These are phyloP conservation scores for Ostrea denselamellosa DNA, from an alignment of 1,140 invertebrate genomes.

Conservation along the genomic window DNA sequence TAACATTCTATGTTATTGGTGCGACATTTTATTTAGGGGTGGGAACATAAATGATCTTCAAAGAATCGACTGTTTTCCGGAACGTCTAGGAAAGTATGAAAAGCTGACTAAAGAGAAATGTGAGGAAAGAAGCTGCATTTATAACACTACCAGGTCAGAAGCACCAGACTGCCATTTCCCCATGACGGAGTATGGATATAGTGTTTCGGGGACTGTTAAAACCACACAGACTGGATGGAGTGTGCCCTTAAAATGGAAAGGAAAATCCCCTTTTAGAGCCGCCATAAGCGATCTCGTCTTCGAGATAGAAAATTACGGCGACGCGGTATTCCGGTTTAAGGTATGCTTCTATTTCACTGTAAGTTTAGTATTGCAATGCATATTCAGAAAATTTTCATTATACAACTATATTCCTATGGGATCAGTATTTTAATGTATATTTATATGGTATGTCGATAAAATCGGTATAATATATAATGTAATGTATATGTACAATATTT, in stretches of 20 bases:
- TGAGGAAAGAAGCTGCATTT: conserved; percentile 60
- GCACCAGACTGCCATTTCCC: conserved; percentile 64
- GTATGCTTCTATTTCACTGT: conserved; percentile 31
- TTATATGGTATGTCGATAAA: too few species aligned
- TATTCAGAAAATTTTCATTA: too few species aligned
- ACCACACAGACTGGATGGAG: conserved; percentile 56
- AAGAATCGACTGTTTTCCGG: conserved; percentile 68
- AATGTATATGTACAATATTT: too few species aligned
- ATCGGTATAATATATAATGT: too few species aligned
- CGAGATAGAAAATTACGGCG: conserved; percentile 59
- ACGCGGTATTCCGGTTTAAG: conserved; percentile 61
- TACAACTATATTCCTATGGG: too few species aligned
- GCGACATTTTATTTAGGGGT: background rate
- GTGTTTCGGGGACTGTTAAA: background rate
- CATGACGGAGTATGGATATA: conserved; percentile 61
- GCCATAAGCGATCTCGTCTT: conserved; percentile 56
- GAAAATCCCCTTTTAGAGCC: conserved; percentile 46
- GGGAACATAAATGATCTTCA: background rate
- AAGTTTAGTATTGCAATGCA: background rate
- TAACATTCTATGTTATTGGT: too few species aligned
- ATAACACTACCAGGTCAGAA: conserved; percentile 42
- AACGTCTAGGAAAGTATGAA: conserved; percentile 57
- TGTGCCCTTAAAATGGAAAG: conserved; percentile 47
- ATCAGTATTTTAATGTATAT: too few species aligned
- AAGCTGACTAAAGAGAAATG: conserved; percentile 59